Base-by-base conservation (phyloP, 2,113 vertebrate species). In the Larimichthys polyactis region DNA sequence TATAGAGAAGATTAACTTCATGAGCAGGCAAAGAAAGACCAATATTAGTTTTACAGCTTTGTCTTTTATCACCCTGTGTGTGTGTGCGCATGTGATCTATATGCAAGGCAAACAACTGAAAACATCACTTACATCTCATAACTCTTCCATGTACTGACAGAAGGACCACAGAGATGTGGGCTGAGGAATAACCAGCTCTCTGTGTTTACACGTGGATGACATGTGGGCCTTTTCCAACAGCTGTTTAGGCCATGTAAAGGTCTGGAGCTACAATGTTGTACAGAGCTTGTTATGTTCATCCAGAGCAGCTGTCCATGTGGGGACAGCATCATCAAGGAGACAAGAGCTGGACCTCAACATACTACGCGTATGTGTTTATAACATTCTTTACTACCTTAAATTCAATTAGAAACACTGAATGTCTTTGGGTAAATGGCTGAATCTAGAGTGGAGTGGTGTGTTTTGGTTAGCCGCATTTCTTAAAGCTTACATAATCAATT, bases 131-230 rank as follows among this genome's bases (percentile, higher is more conserved):
- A 22, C 19, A 52, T 65, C 19, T 48, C 24, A 15, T n/a, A 51
- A 20, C 43, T 70, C 20, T 49, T 63, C 46, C 11, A 29, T 60
- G 14, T 9, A 6, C 19, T 65, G 66, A 83, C 66, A 72, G 59
- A 63, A 5, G 51, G 59, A 40, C 57, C 58, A 36, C 49, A 69
- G 67, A 1, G n/a, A 40, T 70, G 73, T 5, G 44, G 16, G 24
- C 51, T 16, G 60, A 79, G 57, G 52, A 68, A 82, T 57, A 78
- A 49, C 62, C 46, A 40, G 51, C 14, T 10, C 62, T 73, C 59
- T 51, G 72, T 71, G 79, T 79, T 87, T 77, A 89, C 81, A 83
- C 59, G 48, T 1, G 5, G 65, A 75, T 1, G 44, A 68, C 80
- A 64, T 60, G 36, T 16, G 58, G 67, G 63, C 5, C n/a, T 57